Conservation (phyloP, 2,797 vertebrate genomes). For the Ctenosaura bakeri region DNA sequence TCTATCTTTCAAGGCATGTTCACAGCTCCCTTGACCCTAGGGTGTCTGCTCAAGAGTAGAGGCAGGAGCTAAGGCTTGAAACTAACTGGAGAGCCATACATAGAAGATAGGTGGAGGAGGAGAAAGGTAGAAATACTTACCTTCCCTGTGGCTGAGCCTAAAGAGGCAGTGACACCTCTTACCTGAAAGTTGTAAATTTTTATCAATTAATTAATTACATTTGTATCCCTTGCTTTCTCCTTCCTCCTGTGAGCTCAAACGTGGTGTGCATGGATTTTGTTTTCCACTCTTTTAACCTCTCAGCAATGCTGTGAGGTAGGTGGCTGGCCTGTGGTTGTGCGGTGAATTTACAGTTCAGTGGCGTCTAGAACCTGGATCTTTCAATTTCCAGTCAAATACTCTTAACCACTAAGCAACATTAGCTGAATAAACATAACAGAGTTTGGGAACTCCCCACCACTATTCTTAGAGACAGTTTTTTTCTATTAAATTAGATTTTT, state of each 20-base stretch:
- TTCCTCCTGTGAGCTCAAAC: not conserved
- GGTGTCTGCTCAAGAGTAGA: too few relatives aligned
- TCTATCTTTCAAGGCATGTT: not conserved
- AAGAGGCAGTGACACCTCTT: not conserved
- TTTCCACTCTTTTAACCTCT: not conserved
- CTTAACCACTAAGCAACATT: not conserved
- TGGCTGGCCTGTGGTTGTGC: too few relatives aligned
- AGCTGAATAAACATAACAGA: not conserved
- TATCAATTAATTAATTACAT: not conserved
- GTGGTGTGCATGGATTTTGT: not conserved
- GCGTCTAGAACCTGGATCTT: not conserved
- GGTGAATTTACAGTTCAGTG: not conserved
- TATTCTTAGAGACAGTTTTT: not conserved
- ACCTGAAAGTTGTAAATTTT: not conserved
- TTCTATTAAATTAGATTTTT: not conserved
- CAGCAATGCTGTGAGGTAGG: not conserved
- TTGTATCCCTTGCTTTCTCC: not conserved
- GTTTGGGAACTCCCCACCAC: not conserved
- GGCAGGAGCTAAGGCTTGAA: not conserved
- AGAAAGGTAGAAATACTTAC: not conserved
- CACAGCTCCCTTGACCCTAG: not conserved
- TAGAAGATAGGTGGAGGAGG: not conserved
- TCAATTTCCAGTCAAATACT: not conserved
- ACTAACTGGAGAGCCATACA: not conserved
- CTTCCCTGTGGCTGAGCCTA: not conserved